Base-by-base conservation (phyloP, 2,797 vertebrate species). In the Limnodromus scolopaceus region DNA sequence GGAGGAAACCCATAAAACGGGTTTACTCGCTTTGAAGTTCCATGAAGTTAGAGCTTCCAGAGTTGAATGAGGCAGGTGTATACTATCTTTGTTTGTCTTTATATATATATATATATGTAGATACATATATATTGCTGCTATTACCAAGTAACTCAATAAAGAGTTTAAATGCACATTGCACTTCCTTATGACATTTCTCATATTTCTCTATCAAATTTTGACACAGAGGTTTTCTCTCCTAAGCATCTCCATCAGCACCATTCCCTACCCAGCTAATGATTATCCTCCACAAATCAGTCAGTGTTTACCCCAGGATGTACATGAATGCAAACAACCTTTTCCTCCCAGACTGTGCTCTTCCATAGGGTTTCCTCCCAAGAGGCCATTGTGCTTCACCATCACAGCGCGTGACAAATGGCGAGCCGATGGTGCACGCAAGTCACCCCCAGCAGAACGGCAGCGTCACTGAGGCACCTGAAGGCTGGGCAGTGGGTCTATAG, bases 401-500 rank as follows among this genome's bases (percentile, higher is more conserved):
- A 13, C 2, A 7, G 45, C 45, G 45, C 5, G 36, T 15, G 78
- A 84, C 57, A 86, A 70, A 58, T 15, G 48, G 51, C 27, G 55
- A 85, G 12, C 46, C 58, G 19, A 8, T 4, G 23, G n/a, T 20
- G n/a, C 19, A 3, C 22, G 69, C 51, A 41, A 46, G 83, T 87
- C 30, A 78, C 36, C 57, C 54, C 84, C 53, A 74, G 54, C 45
- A n/a, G 38, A 58, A 39, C n/a, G 53, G 32, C 39, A 57, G 61
- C 27, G 38, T 25, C 68, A 25, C 54, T 0, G 32, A 69, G 63
- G 54, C 53, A 10, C 53, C 20, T 9, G 58, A 6, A 76, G 45
- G 58, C 54, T 43, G 19, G 0, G 0, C 2, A 8, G 5, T 0
- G 14, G 58, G 38, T 48, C 43, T 28, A 18, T 0, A 16, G 46